Conservation (phyloP, 2,113 vertebrate genomes). For the Tonatia bakeri region DNA sequence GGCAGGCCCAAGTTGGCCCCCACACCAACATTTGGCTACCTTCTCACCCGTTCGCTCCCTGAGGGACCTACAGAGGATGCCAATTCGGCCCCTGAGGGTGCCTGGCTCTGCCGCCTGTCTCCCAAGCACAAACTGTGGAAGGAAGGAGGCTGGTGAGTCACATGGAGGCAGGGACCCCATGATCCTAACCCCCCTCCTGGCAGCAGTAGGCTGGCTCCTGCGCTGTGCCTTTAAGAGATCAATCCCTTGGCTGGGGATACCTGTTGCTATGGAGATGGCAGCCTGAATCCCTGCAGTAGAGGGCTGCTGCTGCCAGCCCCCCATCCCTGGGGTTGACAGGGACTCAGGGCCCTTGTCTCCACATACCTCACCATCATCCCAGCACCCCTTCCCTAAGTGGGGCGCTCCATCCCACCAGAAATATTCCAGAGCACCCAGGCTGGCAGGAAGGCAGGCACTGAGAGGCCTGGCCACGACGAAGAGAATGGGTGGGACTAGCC, state of each 20-base stretch:
- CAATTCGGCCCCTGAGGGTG: background rate
- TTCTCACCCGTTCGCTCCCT: background rate
- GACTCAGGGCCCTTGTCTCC: background rate
- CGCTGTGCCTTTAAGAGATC: constrained; percentile 62
- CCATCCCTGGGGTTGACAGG: background rate
- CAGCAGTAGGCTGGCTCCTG: background rate
- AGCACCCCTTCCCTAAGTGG: background rate
- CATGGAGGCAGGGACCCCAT: background rate
- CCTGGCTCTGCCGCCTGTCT: background rate
- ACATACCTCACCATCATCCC: background rate
- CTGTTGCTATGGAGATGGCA: constrained; percentile 71
- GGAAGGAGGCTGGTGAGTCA: background rate
- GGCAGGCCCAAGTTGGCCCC: background rate
- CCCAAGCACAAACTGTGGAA: background rate
- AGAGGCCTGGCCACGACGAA: background rate
- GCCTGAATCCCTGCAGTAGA: constrained; percentile 30
- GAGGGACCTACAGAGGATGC: background rate
- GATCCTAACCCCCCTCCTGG: background rate
- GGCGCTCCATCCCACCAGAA: background rate
- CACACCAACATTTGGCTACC: background rate
- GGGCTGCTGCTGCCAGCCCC: background rate
- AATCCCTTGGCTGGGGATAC: constrained; percentile 45
- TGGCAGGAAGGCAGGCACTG: background rate
- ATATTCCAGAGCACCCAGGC: background rate
- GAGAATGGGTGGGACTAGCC: background rate